A percentile compares a stretch with the other conserved stretches of the same genome.
Conservation (phyloP, 2,113 vertebrate species). For the Calyptommatus sinebrachiatus region DNA sequence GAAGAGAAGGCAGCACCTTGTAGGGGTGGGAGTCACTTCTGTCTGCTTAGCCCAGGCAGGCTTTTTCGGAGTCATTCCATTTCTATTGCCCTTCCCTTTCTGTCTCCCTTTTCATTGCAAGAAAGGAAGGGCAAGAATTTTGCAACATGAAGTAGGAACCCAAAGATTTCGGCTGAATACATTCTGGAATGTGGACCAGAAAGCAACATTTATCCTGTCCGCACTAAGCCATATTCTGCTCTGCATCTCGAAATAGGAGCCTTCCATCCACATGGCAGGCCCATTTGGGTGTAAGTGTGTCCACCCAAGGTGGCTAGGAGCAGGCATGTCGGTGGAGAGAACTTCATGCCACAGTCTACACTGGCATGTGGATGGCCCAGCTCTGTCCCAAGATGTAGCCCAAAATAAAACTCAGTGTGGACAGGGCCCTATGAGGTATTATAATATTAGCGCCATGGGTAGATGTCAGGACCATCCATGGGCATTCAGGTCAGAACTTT, state of each 20-base stretch:
- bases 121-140: neutral
- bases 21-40: neutral
- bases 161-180: neutral
- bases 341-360: too few relatives aligned
- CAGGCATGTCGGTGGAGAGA: too few relatives aligned
- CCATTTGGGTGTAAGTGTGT: too few relatives aligned
- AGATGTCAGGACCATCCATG: neutral
- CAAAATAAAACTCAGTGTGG: too few relatives aligned
- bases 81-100: neutral
- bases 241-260: too few relatives aligned
- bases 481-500: neutral
- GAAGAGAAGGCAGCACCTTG: neutral
- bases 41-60: neutral
- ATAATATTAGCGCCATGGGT: neutral
- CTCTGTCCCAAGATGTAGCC: too few relatives aligned
- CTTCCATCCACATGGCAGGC: too few relatives aligned
- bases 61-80: neutral
- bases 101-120: neutral
- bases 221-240: too few relatives aligned
- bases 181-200: neutral
- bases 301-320: too few relatives aligned
- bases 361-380: too few relatives aligned
- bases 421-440: too few relatives aligned
- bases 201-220: neutral
- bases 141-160: neutral